Evolutionary conservation across 2,797 vertebrate genomes (phyloP).

Genomic region (Mormyrops boulengeri): DNA sequence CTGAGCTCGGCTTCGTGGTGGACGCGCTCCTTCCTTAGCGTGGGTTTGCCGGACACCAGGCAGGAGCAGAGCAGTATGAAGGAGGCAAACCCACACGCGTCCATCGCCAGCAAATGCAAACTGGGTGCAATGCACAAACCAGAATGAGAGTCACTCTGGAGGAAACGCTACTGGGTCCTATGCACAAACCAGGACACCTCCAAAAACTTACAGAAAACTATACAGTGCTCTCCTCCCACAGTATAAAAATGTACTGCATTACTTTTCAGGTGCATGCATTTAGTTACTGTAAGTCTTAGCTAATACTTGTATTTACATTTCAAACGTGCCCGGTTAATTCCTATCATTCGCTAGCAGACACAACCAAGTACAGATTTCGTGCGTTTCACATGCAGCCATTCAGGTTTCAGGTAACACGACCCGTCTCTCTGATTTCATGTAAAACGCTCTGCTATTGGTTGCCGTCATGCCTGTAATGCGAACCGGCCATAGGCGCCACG

Average conservation of each 20-base stretch:
- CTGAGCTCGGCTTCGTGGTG: slow-evolving; percentile 64
- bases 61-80: slow-evolving; percentile 49
- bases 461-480: slow-evolving; percentile 35
- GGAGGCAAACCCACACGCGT: slow-evolving; percentile 41
- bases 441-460: slow-evolving; percentile 43
- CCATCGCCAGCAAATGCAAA: slow-evolving; percentile 48
- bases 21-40: slow-evolving; percentile 76
- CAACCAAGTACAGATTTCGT: slow-evolving; percentile 42
- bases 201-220: not conserved
- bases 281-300: not conserved
- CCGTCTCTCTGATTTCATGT: not conserved
- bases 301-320: slow-evolving; percentile 30
- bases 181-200: not conserved
- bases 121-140: not conserved
- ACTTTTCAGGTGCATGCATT: not conserved
- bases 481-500: slow-evolving; percentile 60
- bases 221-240: not conserved
- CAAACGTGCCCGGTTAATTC: slow-evolving; percentile 37
- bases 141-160: not conserved
- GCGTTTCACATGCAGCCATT: slow-evolving; percentile 19
- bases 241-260: not conserved
- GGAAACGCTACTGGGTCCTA: not conserved
- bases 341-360: slow-evolving; percentile 31
- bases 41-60: slow-evolving; percentile 69
- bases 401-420: slow-evolving; percentile 23